phyloP scores from a whole-genome alignment of 2,113 vertebrate genomes.

The Hipposideros armiger region DNA sequence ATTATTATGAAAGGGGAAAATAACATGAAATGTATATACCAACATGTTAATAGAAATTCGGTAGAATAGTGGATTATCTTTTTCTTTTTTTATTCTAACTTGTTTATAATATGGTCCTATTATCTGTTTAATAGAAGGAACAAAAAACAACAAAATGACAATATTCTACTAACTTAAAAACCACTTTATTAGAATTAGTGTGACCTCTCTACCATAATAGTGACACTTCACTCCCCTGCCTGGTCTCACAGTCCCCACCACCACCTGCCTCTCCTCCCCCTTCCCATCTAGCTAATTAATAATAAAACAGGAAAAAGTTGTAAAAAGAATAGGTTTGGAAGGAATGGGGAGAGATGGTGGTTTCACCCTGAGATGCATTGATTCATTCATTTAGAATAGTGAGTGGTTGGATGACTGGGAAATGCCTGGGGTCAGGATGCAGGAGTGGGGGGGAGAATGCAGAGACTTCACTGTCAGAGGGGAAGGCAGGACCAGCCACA shows the following conservation, averaged over 20 bases:
- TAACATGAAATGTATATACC: background rate
- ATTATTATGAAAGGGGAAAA: constrained; percentile 28
- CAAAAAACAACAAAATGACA: constrained; percentile 25
- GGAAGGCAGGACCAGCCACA: background rate
- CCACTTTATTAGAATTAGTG: constrained; percentile 11
- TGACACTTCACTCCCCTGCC: background rate
- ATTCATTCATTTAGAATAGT: background rate
- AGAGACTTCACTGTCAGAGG: background rate
- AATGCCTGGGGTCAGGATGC: background rate
- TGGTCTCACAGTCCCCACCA: background rate
- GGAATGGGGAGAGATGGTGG: background rate
- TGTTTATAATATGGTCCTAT: background rate
- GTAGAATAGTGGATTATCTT: background rate
- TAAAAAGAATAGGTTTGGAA: background rate
- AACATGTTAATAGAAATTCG: constrained; percentile 19
- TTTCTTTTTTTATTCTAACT: background rate
- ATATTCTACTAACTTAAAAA: background rate
- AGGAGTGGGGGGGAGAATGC: background rate
- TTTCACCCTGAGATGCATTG: background rate
- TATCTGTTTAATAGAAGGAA: constrained; percentile 14
- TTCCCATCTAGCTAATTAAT: background rate
- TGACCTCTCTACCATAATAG: background rate
- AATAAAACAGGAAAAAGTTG: background rate
- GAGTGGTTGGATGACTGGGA: background rate
- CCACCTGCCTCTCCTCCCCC: background rate